phyloP scores from a whole-genome alignment of 2,797 vertebrate species.

The Enteromius thamalakanensis region DNA sequence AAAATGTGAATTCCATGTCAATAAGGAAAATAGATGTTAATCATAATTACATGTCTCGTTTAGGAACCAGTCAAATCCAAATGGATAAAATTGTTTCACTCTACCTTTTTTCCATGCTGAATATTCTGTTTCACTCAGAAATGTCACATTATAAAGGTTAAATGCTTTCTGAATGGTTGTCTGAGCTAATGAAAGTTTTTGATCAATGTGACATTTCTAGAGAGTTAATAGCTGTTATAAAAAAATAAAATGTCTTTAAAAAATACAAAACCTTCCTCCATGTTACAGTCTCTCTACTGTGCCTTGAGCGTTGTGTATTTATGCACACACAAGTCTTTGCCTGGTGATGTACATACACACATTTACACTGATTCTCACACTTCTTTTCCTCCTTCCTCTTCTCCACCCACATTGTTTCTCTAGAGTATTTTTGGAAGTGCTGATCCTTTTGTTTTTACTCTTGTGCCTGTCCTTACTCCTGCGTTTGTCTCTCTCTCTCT shows the following conservation, averaged over 20 bases:
- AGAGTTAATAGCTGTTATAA: not conserved
- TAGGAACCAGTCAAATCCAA: not conserved
- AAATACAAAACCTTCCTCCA: not conserved
- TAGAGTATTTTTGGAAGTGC: slow-evolving; percentile 52
- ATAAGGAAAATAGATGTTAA: not conserved
- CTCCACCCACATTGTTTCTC: slow-evolving; percentile 27
- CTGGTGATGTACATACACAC: slow-evolving; percentile 21
- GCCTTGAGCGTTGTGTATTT: slow-evolving; percentile 9
- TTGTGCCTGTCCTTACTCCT: slow-evolving; percentile 17
- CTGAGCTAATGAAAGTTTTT: not conserved
- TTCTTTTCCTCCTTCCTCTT: slow-evolving; percentile 15
- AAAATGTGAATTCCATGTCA: not conserved
- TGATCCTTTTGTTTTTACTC: slow-evolving; percentile 47
- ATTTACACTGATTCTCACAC: slow-evolving; percentile 10
- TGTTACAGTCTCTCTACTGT: not conserved
- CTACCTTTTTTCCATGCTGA: not conserved
- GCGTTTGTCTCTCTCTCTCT: slow-evolving; percentile 8
- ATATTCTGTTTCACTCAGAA: not conserved
- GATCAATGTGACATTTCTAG: slow-evolving; percentile 1
- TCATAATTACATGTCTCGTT: not conserved
- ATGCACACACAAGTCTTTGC: not conserved
- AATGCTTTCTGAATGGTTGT: not conserved
- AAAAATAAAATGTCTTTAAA: not conserved
- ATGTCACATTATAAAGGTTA: slow-evolving; percentile 1
- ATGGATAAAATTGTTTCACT: not conserved